Evolutionary conservation across 2,113 vertebrate species (phyloP).

Genomic region (Acanthochromis polyacanthus): DNA sequence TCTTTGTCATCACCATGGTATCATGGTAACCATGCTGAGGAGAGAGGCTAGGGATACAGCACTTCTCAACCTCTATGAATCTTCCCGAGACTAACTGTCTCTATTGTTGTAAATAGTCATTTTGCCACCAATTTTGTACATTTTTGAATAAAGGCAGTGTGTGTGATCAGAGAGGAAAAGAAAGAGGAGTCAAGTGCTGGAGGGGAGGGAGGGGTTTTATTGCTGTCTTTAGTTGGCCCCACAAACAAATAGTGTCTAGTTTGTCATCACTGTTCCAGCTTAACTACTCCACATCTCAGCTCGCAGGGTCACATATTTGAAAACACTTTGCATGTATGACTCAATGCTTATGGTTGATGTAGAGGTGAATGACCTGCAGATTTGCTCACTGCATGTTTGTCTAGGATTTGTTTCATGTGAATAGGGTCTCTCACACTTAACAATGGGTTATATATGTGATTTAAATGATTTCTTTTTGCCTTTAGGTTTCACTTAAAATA

Average conservation of each 20-base stretch:
- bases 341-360: constrained; percentile 22
- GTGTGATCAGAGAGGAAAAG: constrained; percentile 3
- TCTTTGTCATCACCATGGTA: constrained; percentile 75
- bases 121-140: constrained; percentile 20
- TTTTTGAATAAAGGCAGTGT: constrained; percentile 19
- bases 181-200: neutral
- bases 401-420: neutral
- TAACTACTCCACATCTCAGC: constrained; percentile 18
- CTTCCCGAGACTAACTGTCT: constrained; percentile 16
- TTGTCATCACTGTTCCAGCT: constrained; percentile 44
- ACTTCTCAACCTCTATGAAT: constrained; percentile 27
- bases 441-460: neutral
- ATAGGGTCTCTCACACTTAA: constrained; percentile 6
- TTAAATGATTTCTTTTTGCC: too few relatives aligned
- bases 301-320: constrained; percentile 8
- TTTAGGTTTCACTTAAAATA: neutral
- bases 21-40: constrained; percentile 72
- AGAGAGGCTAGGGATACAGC: constrained; percentile 42
- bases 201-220: constrained; percentile 41
- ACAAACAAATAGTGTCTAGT: constrained; percentile 54
- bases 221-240: constrained; percentile 26
- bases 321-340: constrained; percentile 43
- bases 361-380: neutral
- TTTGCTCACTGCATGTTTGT: neutral
- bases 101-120: constrained; percentile 19